A percentile compares a stretch with the other conserved stretches of the same genome.
These are phyloP conservation scores for Pelmatolapia mariae DNA, from an alignment of 2,113 vertebrate species.

Conservation along the genomic window DNA sequence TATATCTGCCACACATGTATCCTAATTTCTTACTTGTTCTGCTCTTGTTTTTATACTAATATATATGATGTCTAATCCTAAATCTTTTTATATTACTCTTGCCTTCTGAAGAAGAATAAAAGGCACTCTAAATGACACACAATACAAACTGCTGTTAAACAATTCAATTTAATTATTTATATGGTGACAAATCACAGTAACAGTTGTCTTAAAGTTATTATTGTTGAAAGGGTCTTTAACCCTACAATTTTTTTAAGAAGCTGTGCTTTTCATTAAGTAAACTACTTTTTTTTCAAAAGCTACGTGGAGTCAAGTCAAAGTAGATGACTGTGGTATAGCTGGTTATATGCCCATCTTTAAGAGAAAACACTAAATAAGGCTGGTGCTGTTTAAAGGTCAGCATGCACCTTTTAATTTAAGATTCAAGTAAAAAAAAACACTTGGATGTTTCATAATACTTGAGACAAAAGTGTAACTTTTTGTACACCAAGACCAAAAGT, in stretches of 20 bases:
- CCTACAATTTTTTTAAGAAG: background rate
- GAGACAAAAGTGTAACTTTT: background rate
- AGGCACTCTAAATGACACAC: background rate
- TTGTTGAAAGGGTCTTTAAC: background rate
- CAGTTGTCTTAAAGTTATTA: background rate
- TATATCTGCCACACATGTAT: accelerated
- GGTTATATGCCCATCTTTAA: background rate
- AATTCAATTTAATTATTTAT: background rate
- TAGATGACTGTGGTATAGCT: background rate
- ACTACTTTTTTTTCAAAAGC: background rate
- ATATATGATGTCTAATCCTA: background rate
- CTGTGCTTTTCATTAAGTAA: background rate
- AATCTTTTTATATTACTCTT: background rate
- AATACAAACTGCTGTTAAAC: background rate
- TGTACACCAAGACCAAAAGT: background rate
- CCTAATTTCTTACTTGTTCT: background rate
- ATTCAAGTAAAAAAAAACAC: background rate
- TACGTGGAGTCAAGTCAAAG: background rate
- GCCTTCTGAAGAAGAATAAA: background rate
- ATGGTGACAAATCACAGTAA: background rate
- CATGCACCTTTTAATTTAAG: background rate
- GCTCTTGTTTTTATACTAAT: background rate
- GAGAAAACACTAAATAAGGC: background rate
- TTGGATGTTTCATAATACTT: background rate
- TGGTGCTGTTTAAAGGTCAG: background rate